Percentiles rank a stretch among this genome's conserved stretches.
phyloP scores from a whole-genome alignment of 2,113 vertebrate genomes.

The Amphiprion percula region DNA sequence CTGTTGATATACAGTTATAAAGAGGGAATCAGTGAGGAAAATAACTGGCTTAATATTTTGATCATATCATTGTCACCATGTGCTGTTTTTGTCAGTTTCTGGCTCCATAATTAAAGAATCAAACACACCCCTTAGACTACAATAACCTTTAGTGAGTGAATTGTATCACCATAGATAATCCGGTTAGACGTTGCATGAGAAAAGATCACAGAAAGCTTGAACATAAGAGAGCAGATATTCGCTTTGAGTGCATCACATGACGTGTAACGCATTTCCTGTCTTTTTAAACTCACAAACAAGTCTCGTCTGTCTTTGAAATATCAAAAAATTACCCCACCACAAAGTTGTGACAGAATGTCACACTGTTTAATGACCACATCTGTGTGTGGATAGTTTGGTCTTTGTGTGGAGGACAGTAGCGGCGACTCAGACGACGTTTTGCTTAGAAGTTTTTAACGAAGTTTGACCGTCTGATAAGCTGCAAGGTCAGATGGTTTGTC shows the following conservation, averaged over 20 bases:
- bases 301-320: conserved; percentile 11
- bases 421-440: conserved; percentile 54
- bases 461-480: conserved; percentile 43
- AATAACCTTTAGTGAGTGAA: conserved; percentile 17
- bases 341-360: conserved; percentile 3
- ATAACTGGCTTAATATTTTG: too few relatives aligned
- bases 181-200: conserved; percentile 18
- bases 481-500: conserved; percentile 52
- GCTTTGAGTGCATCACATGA: conserved; percentile 34
- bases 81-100: conserved; percentile 4
- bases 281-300: conserved; percentile 42
- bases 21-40: too few relatives aligned
- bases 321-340: not conserved
- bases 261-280: not conserved
- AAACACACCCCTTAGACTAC: not conserved
- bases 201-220: conserved; percentile 30
- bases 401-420: conserved; percentile 46
- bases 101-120: conserved; percentile 5
- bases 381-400: not conserved
- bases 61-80: not conserved
- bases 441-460: conserved; percentile 32
- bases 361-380: not conserved
- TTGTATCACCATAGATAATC: conserved; percentile 49
- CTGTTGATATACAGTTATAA: too few relatives aligned
- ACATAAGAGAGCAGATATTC: not conserved